These are phyloP conservation scores for Morpho helenor DNA, from an alignment of 2,888 invertebrate genomes.

Conservation along the genomic window DNA sequence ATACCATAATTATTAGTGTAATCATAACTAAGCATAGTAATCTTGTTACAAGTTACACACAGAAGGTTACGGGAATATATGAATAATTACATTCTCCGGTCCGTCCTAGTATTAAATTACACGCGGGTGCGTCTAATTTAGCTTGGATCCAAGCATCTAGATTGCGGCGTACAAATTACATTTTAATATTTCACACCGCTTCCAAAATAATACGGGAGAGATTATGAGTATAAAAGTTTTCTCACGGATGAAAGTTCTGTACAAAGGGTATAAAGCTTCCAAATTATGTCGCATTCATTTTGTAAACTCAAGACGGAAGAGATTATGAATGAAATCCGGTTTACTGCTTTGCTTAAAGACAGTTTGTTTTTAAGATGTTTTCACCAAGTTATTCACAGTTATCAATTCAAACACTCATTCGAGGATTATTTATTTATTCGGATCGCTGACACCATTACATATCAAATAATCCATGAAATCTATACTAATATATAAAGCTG, in stretches of 20 bases:
- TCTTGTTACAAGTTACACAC: too few species aligned
- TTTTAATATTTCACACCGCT: conserved; percentile 25
- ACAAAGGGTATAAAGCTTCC: conserved; percentile 10
- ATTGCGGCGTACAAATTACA: conserved; percentile 26
- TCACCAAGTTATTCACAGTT: too few species aligned
- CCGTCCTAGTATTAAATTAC: conserved; percentile 8
- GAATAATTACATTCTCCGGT: not conserved
- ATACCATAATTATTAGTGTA: too few species aligned
- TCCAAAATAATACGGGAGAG: conserved; percentile 18
- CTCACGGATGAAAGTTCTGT: conserved; percentile 15
- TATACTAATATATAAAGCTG: too few species aligned
- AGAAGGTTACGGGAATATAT: too few species aligned
- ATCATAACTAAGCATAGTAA: too few species aligned
- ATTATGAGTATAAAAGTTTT: conserved; percentile 23
- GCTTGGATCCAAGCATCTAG: conserved; percentile 15
- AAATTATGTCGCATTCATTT: conserved; percentile 6
- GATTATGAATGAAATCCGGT: not conserved
- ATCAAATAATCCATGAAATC: too few species aligned
- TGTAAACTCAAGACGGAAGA: conserved; percentile 7
- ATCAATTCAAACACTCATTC: too few species aligned
- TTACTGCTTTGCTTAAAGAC: not conserved
- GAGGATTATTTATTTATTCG: too few species aligned
- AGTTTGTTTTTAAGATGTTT: not conserved
- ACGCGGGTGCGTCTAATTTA: conserved; percentile 18
- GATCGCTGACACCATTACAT: too few species aligned